Conservation (phyloP, 2,888 invertebrate genomes). For the Biston stratarius region DNA sequence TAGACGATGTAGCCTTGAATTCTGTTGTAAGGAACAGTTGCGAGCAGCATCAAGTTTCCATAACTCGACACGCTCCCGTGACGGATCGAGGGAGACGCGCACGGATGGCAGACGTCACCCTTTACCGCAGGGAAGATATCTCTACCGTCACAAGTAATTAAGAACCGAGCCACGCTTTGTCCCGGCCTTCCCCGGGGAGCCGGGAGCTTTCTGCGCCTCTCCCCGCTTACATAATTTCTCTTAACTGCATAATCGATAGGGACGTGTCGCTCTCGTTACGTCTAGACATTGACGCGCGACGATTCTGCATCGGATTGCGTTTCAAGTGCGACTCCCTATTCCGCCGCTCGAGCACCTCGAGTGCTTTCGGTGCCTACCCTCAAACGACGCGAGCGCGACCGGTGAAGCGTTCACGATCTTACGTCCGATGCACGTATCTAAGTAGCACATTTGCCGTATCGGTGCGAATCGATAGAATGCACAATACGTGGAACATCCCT, state of each 20-base stretch:
- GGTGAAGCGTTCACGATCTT: conserved; percentile 20
- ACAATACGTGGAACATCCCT: no score
- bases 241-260: conserved; percentile 82
- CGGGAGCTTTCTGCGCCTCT: conserved; percentile 64
- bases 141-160: conserved; percentile 80
- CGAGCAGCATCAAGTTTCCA: conserved; percentile 68
- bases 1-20: conserved; percentile 53
- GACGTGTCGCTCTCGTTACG: conserved; percentile 70
- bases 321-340: conserved; percentile 52
- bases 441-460: background rate
- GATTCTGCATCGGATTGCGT: conserved; percentile 62
- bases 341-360: conserved; percentile 45
- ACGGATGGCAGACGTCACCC: conserved; percentile 62
- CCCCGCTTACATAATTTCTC: conserved; percentile 78
- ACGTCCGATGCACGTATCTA: conserved; percentile 22
- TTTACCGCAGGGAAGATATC: conserved; percentile 70
- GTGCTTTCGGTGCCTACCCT: conserved; percentile 58
- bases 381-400: conserved; percentile 43
- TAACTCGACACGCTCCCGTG: conserved; percentile 53
- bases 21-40: conserved; percentile 62
- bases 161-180: conserved; percentile 74
- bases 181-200: conserved; percentile 55
- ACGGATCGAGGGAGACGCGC: conserved; percentile 40
- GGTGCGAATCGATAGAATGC: no score
- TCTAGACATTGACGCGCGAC: conserved; percentile 69